Evolutionary conservation across 1,140 invertebrate species (phyloP).

Genomic region (Potamilus streckersoni): DNA sequence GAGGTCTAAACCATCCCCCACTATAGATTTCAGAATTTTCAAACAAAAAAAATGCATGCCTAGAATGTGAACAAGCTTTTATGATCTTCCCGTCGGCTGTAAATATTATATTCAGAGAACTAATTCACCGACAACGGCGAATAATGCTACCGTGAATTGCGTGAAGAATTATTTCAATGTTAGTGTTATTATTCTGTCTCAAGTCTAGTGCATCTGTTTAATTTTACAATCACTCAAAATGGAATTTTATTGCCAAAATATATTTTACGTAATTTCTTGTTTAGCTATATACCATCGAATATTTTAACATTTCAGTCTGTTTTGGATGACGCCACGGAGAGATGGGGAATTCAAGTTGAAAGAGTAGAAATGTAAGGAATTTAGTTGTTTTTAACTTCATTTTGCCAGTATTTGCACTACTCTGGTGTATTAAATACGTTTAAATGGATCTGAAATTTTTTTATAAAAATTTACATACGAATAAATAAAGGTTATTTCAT

Average conservation of each 20-base stretch:
- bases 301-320: slow-evolving; percentile 35
- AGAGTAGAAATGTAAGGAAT: slow-evolving; percentile 89
- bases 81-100: too few species aligned
- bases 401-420: too few species aligned
- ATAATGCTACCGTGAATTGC: not conserved
- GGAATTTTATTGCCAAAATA: slow-evolving; percentile 70
- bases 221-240: slow-evolving; percentile 71
- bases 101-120: too few species aligned
- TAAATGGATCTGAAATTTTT: too few species aligned
- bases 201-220: not conserved
- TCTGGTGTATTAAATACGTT: too few species aligned
- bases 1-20: too few species aligned
- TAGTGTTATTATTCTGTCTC: not conserved
- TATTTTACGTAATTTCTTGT: slow-evolving; percentile 35
- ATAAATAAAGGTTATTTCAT: too few species aligned
- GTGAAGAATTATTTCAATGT: not conserved
- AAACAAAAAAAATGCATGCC: not conserved
- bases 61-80: too few species aligned
- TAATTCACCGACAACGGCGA: too few species aligned
- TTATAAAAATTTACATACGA: too few species aligned
- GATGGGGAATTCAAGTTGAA: slow-evolving; percentile 98
- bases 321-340: slow-evolving; percentile 92
- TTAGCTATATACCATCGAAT: slow-evolving; percentile 90
- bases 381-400: not conserved
- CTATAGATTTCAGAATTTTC: not conserved